These are phyloP conservation scores for Brachionus koreanus DNA, from an alignment of 1,140 invertebrate species.

Conservation along the genomic window DNA sequence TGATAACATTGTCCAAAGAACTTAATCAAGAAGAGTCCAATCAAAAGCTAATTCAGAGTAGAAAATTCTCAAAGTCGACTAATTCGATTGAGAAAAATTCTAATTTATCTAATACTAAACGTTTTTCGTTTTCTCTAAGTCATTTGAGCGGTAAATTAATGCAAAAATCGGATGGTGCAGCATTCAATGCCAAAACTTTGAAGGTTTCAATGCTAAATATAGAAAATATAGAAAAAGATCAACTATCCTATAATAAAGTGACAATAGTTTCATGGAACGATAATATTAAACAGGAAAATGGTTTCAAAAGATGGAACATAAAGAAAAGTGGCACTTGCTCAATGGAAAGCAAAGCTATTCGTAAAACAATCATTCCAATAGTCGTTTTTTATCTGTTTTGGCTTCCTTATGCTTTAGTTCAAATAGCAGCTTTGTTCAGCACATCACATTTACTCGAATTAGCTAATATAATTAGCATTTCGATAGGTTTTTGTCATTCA, in stretches of 20 bases:
- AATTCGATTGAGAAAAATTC: neutral
- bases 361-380: constrained; percentile 34
- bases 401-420: constrained; percentile 1
- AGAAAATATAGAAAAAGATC: neutral
- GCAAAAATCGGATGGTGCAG: neutral
- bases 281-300: neutral
- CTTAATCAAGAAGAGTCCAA: neutral
- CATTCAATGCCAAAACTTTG: neutral
- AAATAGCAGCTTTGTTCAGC: neutral
- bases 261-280: constrained; percentile 4
- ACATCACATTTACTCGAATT: neutral
- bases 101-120: neutral
- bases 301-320: neutral
- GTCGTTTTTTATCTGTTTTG: constrained; percentile 38
- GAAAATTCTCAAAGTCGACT: neutral
- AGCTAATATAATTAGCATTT: constrained; percentile 7
- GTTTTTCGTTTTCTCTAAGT: neutral
- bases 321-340: constrained; percentile 17
- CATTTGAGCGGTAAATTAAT: neutral
- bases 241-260: neutral
- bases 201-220: neutral
- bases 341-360: constrained; percentile 31
- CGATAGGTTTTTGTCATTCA: constrained; percentile 41
- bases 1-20: constrained; percentile 9
- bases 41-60: neutral